Conservation (phyloP, 1,140 invertebrate genomes). For the Plutomurus gul region DNA sequence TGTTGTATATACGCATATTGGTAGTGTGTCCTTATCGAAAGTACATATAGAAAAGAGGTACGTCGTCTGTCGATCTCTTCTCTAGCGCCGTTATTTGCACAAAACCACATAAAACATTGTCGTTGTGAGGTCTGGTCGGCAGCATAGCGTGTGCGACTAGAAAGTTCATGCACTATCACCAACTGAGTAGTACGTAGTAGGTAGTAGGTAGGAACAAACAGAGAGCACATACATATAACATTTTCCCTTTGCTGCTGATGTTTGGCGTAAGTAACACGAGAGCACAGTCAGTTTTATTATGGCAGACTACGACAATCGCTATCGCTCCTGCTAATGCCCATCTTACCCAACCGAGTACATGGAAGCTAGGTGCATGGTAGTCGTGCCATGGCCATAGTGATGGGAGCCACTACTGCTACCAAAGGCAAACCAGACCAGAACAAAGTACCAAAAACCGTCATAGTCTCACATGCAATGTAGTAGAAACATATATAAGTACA, state of each 20-base stretch:
- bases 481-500: not conserved
- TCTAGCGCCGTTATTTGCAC: slow-evolving; percentile 25
- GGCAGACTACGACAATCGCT: slow-evolving; percentile 5
- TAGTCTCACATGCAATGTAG: slow-evolving; percentile 2
- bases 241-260: no score
- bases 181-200: not conserved
- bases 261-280: not conserved
- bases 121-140: not conserved
- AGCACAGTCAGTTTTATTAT: slow-evolving; percentile 10
- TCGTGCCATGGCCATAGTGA: slow-evolving; percentile 4
- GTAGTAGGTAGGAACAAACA: not conserved
- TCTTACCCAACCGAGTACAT: not conserved
- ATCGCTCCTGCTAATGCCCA: slow-evolving; percentile 21
- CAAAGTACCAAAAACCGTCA: slow-evolving; percentile 21
- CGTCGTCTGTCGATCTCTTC: slow-evolving; percentile 15
- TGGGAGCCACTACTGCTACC: not conserved
- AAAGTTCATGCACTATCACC: no score
- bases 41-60: not conserved
- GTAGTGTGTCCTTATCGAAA: not conserved
- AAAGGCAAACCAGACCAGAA: slow-evolving; percentile 23
- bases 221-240: no score
- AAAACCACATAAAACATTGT: slow-evolving; percentile 28
- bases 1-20: no score
- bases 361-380: no score
- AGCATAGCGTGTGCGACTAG: not conserved